These are phyloP conservation scores for Tinamus guttatus DNA, from an alignment of 2,113 vertebrate species.

Conservation along the genomic window DNA sequence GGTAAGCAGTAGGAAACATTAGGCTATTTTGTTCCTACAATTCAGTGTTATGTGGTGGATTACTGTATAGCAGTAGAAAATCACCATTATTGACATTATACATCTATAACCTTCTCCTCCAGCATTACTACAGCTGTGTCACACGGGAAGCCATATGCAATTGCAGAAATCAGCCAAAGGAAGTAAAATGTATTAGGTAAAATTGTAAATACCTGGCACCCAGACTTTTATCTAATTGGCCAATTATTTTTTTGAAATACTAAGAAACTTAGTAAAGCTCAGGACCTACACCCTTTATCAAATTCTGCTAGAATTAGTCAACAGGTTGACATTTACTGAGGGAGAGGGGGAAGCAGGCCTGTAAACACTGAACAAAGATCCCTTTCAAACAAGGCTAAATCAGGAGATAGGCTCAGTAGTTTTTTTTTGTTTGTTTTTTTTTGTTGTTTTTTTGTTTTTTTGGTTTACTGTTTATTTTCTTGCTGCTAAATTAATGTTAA, in stretches of 20 bases:
- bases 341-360: background rate
- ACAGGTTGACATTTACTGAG: background rate
- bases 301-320: background rate
- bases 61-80: background rate
- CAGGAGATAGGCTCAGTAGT: background rate
- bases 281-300: background rate
- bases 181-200: background rate
- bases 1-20: background rate
- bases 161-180: background rate
- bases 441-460: background rate
- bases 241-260: background rate
- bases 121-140: background rate
- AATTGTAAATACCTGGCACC: background rate
- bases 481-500: background rate
- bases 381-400: background rate
- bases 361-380: background rate
- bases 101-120: background rate
- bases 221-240: background rate
- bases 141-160: background rate
- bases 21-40: background rate
- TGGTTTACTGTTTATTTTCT: background rate
- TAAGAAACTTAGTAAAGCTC: background rate
- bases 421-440: background rate
- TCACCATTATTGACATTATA: background rate
- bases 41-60: background rate